A percentile compares a stretch with the other conserved stretches of the same genome.
Conservation (phyloP, 2,888 invertebrate species). For the Pomacea canaliculata region DNA sequence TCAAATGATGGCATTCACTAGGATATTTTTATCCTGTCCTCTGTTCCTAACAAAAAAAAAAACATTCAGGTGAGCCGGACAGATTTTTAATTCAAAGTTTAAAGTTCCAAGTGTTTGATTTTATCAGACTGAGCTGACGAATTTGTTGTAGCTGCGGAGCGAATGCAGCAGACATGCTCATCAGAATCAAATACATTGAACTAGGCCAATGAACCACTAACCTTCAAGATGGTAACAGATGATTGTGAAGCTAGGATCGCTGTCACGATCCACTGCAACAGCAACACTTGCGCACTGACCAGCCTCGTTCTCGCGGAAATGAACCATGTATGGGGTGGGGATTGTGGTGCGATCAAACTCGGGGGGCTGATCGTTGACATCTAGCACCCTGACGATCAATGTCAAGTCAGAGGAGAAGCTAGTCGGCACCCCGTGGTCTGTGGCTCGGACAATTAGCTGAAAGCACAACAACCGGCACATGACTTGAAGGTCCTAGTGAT, state of each 20-base stretch:
- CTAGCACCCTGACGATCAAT: constrained; percentile 73
- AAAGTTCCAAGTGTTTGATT: too few relatives aligned
- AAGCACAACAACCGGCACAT: neutral
- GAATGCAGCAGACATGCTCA: too few relatives aligned
- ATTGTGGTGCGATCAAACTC: constrained; percentile 51
- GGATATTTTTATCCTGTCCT: too few relatives aligned
- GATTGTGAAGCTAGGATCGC: constrained; percentile 78
- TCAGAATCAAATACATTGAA: too few relatives aligned
- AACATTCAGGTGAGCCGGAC: too few relatives aligned
- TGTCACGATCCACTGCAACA: constrained; percentile 80
- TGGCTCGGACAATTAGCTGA: constrained; percentile 77
- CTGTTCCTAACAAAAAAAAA: too few relatives aligned
- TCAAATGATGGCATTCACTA: too few relatives aligned
- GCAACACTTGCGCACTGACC: constrained; percentile 42
- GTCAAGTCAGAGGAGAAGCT: constrained; percentile 80
- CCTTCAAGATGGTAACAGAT: constrained; percentile 94
- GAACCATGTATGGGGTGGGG: constrained; percentile 44
- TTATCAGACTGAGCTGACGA: too few relatives aligned
- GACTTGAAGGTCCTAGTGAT: too few relatives aligned
- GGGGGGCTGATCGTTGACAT: constrained; percentile 65
- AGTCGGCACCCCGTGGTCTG: constrained; percentile 83
- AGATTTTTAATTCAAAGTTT: too few relatives aligned
- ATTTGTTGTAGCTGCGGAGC: too few relatives aligned
- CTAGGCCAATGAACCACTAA: constrained; percentile 31
- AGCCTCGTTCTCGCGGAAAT: constrained; percentile 44